A percentile compares a stretch with the other conserved stretches of the same genome.
These are phyloP conservation scores for Hoplodrina ambigua DNA, from an alignment of 2,888 invertebrate genomes.

Conservation along the genomic window DNA sequence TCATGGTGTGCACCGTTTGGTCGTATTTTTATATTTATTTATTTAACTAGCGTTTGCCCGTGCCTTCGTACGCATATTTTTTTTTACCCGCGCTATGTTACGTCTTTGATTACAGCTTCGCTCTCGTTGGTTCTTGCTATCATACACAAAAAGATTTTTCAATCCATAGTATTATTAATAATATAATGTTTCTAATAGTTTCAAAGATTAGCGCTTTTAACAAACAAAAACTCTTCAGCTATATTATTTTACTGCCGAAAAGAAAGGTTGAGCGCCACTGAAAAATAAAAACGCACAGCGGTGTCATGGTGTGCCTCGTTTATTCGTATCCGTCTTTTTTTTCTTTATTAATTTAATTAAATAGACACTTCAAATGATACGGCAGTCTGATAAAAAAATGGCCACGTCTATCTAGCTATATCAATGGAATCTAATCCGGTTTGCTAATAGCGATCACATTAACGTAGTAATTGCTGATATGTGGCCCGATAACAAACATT, in stretches of 20 bases:
- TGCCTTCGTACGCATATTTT: too few species aligned
- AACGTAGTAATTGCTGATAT: slow-evolving; percentile 26
- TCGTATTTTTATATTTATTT: not conserved
- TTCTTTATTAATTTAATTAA: slow-evolving; percentile 1
- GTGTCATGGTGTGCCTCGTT: slow-evolving; percentile 27
- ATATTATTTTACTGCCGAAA: too few species aligned
- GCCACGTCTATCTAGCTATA: slow-evolving; percentile 3
- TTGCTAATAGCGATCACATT: slow-evolving; percentile 31
- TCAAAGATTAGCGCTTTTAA: too few species aligned
- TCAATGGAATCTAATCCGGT: slow-evolving; percentile 22
- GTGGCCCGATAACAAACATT: slow-evolving; percentile 15
- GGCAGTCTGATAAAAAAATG: not conserved
- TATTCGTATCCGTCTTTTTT: not conserved
- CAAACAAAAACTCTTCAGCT: too few species aligned
- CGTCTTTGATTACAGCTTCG: too few species aligned
- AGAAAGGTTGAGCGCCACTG: slow-evolving; percentile 27
- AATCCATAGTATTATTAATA: too few species aligned
- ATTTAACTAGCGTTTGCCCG: not conserved
- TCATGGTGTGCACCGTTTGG: slow-evolving; percentile 25
- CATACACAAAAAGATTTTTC: too few species aligned
- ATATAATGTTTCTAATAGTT: too few species aligned
- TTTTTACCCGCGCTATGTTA: too few species aligned
- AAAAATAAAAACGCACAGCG: slow-evolving; percentile 15
- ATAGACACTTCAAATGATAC: slow-evolving; percentile 2
- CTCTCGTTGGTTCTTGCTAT: too few species aligned